Conservation (phyloP, 2,888 invertebrate species). For the Drosophila leonis region DNA sequence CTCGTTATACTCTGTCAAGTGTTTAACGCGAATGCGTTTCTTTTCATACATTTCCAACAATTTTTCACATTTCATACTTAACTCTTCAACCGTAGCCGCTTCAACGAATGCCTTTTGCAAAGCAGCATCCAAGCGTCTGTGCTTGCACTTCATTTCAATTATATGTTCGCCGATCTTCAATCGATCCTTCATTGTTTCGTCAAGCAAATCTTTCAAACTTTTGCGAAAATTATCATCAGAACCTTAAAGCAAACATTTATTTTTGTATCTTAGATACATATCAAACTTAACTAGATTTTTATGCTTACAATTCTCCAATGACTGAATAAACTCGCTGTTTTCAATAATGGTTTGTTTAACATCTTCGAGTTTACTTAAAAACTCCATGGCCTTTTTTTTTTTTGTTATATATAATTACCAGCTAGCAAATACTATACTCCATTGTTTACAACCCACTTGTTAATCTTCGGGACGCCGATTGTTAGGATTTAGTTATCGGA, state of each 20-base stretch:
- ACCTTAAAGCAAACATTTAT: neutral
- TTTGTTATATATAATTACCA: neutral
- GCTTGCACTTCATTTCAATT: constrained; percentile 16
- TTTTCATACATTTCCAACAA: constrained; percentile 5
- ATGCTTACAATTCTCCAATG: constrained; percentile 25
- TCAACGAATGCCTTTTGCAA: neutral
- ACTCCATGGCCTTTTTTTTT: constrained; percentile 23
- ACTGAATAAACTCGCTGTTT: constrained; percentile 21
- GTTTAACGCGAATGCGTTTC: constrained; percentile 34
- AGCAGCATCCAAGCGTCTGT: constrained; percentile 16
- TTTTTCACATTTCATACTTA: neutral
- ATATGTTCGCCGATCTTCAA: constrained; percentile 17
- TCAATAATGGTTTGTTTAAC: constrained; percentile 28
- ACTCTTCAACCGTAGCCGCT: neutral
- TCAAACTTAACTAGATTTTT: no score
- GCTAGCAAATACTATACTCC: neutral
- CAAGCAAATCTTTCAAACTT: constrained; percentile 1
- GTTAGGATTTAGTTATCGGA: constrained; percentile 2
- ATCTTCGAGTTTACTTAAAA: constrained; percentile 4
- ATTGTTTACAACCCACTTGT: neutral
- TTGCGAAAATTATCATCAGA: neutral
- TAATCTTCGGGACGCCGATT: neutral
- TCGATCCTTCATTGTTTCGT: constrained; percentile 13
- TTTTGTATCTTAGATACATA: neutral
- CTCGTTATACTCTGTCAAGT: constrained; percentile 34